phyloP scores from a whole-genome alignment of 1,140 invertebrate species.

The Saccostrea echinata region DNA sequence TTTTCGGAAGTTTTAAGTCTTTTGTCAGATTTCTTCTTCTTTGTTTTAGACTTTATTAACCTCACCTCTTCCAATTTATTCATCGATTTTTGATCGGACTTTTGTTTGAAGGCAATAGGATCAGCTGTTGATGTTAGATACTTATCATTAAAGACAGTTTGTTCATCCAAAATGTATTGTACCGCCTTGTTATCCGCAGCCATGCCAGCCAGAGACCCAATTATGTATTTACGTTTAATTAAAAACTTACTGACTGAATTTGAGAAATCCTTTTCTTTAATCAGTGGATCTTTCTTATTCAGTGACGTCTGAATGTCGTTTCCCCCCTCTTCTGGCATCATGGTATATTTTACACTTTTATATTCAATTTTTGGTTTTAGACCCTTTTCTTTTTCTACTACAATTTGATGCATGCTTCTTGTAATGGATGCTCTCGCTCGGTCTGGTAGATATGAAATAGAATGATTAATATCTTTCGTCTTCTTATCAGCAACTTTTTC shows the following conservation, averaged over 20 bases:
- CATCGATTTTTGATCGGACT: background rate
- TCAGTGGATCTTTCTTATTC: background rate
- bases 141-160: constrained; percentile 17
- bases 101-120: constrained; percentile 17
- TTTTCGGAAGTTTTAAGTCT: background rate
- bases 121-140: constrained; percentile 20
- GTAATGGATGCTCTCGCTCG: constrained; percentile 9
- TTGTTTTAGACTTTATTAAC: background rate
- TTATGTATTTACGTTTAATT: constrained; percentile 17
- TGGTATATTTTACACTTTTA: constrained; percentile 14
- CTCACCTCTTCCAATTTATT: background rate
- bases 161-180: background rate
- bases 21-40: background rate
- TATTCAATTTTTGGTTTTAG: constrained; percentile 21
- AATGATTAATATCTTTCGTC: background rate
- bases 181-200: background rate
- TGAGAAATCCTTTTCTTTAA: background rate
- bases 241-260: constrained; percentile 22
- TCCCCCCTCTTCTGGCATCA: constrained; percentile 4
- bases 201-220: background rate
- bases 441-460: background rate
- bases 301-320: background rate
- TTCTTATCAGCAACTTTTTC: background rate
- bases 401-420: constrained; percentile 25
- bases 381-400: constrained; percentile 16